phyloP scores from a whole-genome alignment of 2,888 invertebrate genomes.

The Cenopis cana region DNA sequence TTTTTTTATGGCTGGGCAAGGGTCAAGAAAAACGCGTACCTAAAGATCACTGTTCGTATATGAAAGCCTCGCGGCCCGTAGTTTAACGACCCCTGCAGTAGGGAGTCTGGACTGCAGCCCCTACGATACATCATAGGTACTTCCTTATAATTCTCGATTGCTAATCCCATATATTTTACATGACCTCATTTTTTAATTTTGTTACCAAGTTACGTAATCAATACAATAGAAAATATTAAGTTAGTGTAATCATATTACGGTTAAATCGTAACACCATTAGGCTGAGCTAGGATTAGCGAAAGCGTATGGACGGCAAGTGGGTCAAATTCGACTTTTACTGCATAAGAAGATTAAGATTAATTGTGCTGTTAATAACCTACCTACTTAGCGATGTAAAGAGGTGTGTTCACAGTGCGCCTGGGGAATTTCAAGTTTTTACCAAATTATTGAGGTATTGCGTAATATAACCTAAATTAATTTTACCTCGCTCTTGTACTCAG shows the following conservation, averaged over 20 bases:
- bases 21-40: too few species aligned
- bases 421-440: background rate
- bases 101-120: too few species aligned
- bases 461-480: too few species aligned
- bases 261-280: constrained; percentile 36
- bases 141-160: too few species aligned
- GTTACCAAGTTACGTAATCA: constrained; percentile 3
- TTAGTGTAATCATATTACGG: constrained; percentile 36
- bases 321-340: constrained; percentile 42
- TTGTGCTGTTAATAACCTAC: constrained; percentile 35
- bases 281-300: constrained; percentile 42
- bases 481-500: too few species aligned
- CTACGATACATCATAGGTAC: too few species aligned
- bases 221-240: constrained; percentile 29
- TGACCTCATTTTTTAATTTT: too few species aligned
- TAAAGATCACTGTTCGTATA: too few species aligned
- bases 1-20: too few species aligned
- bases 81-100: too few species aligned
- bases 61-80: too few species aligned
- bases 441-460: background rate
- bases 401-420: constrained; percentile 5
- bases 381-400: constrained; percentile 36
- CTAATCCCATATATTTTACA: too few species aligned
- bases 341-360: constrained; percentile 45
- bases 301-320: constrained; percentile 31